phyloP scores from a whole-genome alignment of 2,797 vertebrate species.

The Semaprochilodus insignis region DNA sequence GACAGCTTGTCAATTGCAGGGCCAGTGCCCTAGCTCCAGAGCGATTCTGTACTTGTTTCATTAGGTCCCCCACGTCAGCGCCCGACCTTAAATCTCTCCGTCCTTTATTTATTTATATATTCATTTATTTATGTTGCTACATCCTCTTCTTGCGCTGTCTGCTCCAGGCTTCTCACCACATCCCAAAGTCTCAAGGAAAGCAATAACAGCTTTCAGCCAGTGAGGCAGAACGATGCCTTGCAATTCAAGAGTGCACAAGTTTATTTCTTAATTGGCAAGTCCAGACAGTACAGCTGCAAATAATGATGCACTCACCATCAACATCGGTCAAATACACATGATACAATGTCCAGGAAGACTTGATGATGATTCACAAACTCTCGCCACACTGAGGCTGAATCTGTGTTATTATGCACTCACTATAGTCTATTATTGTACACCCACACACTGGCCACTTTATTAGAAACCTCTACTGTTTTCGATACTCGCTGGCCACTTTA shows the following conservation, averaged over 20 bases:
- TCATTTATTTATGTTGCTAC: slow-evolving; percentile 58
- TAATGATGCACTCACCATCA: not conserved
- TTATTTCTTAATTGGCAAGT: slow-evolving; percentile 7
- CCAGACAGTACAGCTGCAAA: not conserved
- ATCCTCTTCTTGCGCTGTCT: slow-evolving; percentile 14
- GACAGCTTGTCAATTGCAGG: slow-evolving; percentile 81
- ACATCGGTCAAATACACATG: not conserved
- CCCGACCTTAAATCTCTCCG: slow-evolving; percentile 62
- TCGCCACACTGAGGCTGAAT: not conserved
- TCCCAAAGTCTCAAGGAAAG: slow-evolving; percentile 22
- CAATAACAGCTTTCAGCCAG: slow-evolving; percentile 2
- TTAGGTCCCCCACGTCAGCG: slow-evolving; percentile 56
- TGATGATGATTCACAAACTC: not conserved
- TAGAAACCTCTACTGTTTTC: no score
- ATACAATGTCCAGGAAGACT: not conserved
- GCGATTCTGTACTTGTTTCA: slow-evolving; percentile 58
- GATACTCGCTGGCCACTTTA: no score
- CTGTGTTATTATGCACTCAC: not conserved
- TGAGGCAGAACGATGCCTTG: not conserved
- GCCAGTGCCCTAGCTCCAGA: slow-evolving; percentile 62
- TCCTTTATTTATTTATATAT: slow-evolving; percentile 63
- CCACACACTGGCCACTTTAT: no score
- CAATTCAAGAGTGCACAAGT: not conserved
- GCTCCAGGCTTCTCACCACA: slow-evolving; percentile 34
- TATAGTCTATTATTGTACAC: no score